Percentiles rank a stretch among this genome's conserved stretches.
These are phyloP conservation scores for Metellina segmentata DNA, from an alignment of 2,888 invertebrate species.

Conservation along the genomic window DNA sequence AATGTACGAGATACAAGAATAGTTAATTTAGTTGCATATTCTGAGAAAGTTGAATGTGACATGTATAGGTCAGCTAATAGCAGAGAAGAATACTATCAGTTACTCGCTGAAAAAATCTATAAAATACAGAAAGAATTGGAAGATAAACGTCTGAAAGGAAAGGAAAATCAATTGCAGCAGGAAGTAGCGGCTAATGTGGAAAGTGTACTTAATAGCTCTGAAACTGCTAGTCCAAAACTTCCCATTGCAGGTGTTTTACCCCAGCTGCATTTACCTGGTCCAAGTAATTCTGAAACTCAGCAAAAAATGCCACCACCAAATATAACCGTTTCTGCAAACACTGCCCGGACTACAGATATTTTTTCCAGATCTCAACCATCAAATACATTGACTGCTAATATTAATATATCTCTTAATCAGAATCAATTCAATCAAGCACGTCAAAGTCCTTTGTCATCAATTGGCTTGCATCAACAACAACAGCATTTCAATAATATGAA, in stretches of 20 bases:
- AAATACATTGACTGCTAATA: conserved; percentile 38
- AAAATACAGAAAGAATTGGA: conserved; percentile 99
- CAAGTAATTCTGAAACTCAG: conserved; percentile 47
- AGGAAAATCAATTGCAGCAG: conserved; percentile 83
- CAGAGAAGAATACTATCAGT: conserved; percentile 97
- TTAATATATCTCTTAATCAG: conserved; percentile 59
- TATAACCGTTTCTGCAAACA: conserved; percentile 64
- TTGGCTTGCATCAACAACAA: conserved; percentile 50
- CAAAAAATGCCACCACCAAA: conserved; percentile 73
- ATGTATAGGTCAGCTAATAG: conserved; percentile 99
- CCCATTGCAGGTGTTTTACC: conserved; percentile 17
- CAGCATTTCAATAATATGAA: conserved; percentile 60
- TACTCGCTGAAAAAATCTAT: conserved; percentile 99
- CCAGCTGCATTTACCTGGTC: conserved; percentile 60
- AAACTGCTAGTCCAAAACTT: conserved; percentile 50
- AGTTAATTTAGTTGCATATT: conserved; percentile 98
- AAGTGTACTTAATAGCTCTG: conserved; percentile 44
- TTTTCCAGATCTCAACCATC: conserved; percentile 65
- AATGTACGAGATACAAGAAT: conserved; percentile 97
- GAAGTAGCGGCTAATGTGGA: conserved; percentile 47
- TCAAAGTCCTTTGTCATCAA: conserved; percentile 32
- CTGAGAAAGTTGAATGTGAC: conserved; percentile 98
- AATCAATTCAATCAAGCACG: conserved; percentile 53
- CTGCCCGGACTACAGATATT: conserved; percentile 45
- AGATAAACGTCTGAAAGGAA: conserved; percentile 94